Evolutionary conservation across 1,140 invertebrate species (phyloP).

Genomic region (Calliopsis andreniformis): DNA sequence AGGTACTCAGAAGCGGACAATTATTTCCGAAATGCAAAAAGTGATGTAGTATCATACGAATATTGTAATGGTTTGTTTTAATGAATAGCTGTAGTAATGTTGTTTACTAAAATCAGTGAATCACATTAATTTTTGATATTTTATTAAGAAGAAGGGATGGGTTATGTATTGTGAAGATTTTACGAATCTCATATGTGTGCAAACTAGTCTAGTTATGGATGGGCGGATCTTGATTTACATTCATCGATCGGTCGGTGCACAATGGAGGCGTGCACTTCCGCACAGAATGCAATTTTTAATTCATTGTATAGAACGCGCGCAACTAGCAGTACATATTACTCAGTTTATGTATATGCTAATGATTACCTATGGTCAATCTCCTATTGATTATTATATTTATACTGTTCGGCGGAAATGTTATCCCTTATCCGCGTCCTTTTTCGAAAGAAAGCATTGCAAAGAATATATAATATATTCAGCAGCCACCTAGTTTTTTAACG

Average conservation of each 20-base stretch:
- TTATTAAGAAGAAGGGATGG: background rate
- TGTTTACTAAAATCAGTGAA: slow-evolving; percentile 4
- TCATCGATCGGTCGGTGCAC: slow-evolving; percentile 35
- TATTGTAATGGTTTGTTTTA: too few species aligned
- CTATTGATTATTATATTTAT: background rate
- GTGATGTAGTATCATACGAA: too few species aligned
- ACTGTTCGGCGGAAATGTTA: slow-evolving; percentile 8
- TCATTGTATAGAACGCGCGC: slow-evolving; percentile 24
- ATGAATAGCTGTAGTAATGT: background rate
- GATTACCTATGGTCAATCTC: slow-evolving; percentile 27
- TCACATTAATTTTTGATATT: background rate
- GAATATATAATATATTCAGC: slow-evolving; percentile 28
- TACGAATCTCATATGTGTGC: slow-evolving; percentile 53
- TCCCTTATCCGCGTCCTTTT: background rate
- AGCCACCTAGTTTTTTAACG: slow-evolving; percentile 48
- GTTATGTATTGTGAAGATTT: background rate
- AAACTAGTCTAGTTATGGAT: slow-evolving; percentile 51
- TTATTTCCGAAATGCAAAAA: background rate
- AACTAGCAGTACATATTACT: slow-evolving; percentile 26
- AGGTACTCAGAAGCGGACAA: background rate
- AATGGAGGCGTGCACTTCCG: slow-evolving; percentile 36
- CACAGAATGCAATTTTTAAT: slow-evolving; percentile 38
- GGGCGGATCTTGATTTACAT: slow-evolving; percentile 18
- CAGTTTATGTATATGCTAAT: slow-evolving; percentile 32
- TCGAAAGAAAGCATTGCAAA: background rate